Base-by-base conservation (phyloP, 2,113 vertebrate species). In the Riparia riparia region DNA sequence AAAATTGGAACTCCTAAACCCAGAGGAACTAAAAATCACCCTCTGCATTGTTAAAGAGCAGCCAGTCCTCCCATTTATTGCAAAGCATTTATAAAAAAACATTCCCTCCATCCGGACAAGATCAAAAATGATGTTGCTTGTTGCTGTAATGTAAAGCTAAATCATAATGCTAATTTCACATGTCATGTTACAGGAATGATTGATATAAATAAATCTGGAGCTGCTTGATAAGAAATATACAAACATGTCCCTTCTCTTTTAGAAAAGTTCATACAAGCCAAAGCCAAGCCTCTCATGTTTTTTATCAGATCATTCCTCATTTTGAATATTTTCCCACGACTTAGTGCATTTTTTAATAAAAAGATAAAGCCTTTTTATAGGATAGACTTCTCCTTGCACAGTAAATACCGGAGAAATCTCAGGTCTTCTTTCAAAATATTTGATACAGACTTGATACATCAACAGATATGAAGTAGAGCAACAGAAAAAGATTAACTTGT, bases 191-290 rank as follows among this genome's bases (percentile, higher is more conserved):
- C 63, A 90, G 86, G 93, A 96, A 93, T 95, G 94, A 95, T 96
- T 94, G 92, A 95, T 96, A 91, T 89, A 97, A 95, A 97, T 96
- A 96, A 94, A 97, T 95, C 89, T 64, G 56, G 53, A 25, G 42
- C 89, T 90, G 56, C 87, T 87, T 82, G 87, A 96, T 73, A 97
- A 91, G 51, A 80, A 64, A 45, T 45, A 64, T 10, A 84, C 71
- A 80, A 85, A 74, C 74, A 93, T 0, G 0, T 88, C 86, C 63
- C 64, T 94, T 96, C 73, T 89, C 45, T 54, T 95, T 64, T 42
- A 91, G 74, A 79, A 83, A 92, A 79, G 57, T 50, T 93, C 60
- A 49, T 65, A 54, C 0, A 2, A 93, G 65, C 66, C 94, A 94
- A 90, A 93, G 25, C 20, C 79, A 95, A 89, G 65, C 39, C 78